phyloP scores from a whole-genome alignment of 2,797 vertebrate species.

The Phataginus tricuspis region DNA sequence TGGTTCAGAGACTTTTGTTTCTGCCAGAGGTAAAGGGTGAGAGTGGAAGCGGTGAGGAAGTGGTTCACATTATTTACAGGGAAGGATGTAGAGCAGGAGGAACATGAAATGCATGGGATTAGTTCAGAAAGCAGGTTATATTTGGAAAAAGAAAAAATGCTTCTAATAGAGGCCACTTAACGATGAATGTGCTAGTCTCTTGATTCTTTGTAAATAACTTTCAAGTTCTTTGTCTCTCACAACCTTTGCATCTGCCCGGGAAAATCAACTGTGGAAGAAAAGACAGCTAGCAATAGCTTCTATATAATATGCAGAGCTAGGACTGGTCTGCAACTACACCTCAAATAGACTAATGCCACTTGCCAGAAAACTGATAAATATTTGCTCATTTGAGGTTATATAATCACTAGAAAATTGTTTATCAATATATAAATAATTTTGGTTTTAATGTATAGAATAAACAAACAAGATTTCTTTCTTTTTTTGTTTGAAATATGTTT shows the following conservation, averaged over 20 bases:
- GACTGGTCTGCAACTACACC: not conserved
- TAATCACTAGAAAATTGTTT: not conserved
- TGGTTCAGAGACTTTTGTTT: not conserved
- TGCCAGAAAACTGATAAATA: not conserved
- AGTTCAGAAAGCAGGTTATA: not conserved
- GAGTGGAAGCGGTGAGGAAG: not conserved
- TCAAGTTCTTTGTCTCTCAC: not conserved
- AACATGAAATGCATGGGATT: not conserved
- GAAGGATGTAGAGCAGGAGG: not conserved
- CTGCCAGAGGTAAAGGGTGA: not conserved
- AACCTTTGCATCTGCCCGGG: not conserved
- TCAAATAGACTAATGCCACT: not conserved
- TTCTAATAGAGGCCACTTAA: not conserved
- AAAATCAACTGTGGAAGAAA: not conserved
- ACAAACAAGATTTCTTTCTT: not conserved
- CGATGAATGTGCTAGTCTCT: not conserved
- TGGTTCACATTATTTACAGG: accelerated
- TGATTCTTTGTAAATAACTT: not conserved
- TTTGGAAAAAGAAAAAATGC: not conserved
- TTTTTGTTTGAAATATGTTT: not conserved
- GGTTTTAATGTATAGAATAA: not conserved
- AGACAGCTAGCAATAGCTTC: not conserved
- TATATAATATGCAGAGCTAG: not conserved
- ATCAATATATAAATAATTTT: not conserved
- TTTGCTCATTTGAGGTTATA: not conserved